phyloP scores from a whole-genome alignment of 2,888 invertebrate species.

The Athrips mouffetella region DNA sequence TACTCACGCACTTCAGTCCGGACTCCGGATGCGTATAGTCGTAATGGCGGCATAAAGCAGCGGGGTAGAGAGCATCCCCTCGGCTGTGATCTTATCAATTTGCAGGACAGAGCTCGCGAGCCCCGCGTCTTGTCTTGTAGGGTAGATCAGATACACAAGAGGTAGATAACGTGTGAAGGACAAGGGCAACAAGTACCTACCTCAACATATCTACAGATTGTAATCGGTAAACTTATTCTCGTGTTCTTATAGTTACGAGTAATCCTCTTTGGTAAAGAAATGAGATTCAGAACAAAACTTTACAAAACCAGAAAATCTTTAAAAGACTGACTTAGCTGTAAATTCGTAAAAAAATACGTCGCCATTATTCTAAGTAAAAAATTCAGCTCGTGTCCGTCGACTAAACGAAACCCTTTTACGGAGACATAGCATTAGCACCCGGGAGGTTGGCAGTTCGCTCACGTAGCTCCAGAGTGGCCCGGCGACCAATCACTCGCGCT shows the following conservation, averaged over 20 bases:
- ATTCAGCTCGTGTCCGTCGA: constrained; percentile 24
- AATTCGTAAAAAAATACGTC: not conserved
- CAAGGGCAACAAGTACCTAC: too few relatives aligned
- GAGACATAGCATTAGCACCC: constrained; percentile 27
- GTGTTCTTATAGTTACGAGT: too few relatives aligned
- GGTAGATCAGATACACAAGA: constrained; percentile 13
- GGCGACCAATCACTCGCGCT: constrained; percentile 63
- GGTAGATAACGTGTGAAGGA: constrained; percentile 5
- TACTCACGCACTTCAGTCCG: too few relatives aligned
- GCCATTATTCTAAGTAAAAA: constrained; percentile 10
- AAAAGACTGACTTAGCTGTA: not conserved
- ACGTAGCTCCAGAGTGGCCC: constrained; percentile 53
- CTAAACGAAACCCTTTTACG: constrained; percentile 31
- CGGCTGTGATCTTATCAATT: constrained; percentile 46
- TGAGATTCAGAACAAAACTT: too few relatives aligned
- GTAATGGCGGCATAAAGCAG: constrained; percentile 64
- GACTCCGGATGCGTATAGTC: constrained; percentile 11
- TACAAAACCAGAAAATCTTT: not conserved
- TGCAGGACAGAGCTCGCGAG: constrained; percentile 39
- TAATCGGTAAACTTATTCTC: too few relatives aligned
- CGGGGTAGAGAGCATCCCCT: constrained; percentile 53
- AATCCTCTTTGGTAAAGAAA: too few relatives aligned
- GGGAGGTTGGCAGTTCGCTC: constrained; percentile 41
- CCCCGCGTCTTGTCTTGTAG: constrained; percentile 28
- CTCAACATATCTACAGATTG: too few relatives aligned